Base-by-base conservation (phyloP, 2,888 invertebrate genomes). In the Elmis aenea region DNA sequence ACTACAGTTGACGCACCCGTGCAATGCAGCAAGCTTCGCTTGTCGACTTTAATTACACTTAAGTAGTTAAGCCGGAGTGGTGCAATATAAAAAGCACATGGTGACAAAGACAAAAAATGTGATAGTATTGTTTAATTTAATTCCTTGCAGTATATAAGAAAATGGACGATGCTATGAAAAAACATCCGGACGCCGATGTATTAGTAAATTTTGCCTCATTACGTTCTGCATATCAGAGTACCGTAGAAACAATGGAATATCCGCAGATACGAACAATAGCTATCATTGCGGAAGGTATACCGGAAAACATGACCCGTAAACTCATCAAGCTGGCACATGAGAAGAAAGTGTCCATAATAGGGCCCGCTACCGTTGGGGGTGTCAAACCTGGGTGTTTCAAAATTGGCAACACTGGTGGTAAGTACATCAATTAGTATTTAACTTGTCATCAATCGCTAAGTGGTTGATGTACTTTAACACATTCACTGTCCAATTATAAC, bases 311-410 rank as follows among this genome's bases (percentile, higher is more conserved):
- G 80, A 99, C 99, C 0, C 74, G 99, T 47, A 91, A 93, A 63
- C 75, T 99, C 56, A 89, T 92, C 59, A 75, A 88, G 48, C 69
- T 81, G 29, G 94, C 95, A 0, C 79, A 88, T 51, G 78, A 85
- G 35, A 87, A 89, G 59, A 84, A 58, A 3, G 64, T 68, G 9
- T 52, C 63, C 0, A 64, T 69, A 13, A 69, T 69, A 33, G 69
- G 96, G 87, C 8, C 96, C 0, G 95, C 95, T 0, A 92, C 92
- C 0, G 92, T 99, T 22, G 99, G 99, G 27, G 99, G 97, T 3
- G 87, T 99, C 37, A 96, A 97, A 58, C 97, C 99, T 0, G 99
- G 97, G 1, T 94, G 96, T 66, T 96, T 99, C 70, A 99, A 97
- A 72, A 99, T 99, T 54, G 96, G 96, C 35, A 99, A 99, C 73